These are phyloP conservation scores for Zootermopsis nevadensis DNA, from an alignment of 2,888 invertebrate species.

Conservation along the genomic window DNA sequence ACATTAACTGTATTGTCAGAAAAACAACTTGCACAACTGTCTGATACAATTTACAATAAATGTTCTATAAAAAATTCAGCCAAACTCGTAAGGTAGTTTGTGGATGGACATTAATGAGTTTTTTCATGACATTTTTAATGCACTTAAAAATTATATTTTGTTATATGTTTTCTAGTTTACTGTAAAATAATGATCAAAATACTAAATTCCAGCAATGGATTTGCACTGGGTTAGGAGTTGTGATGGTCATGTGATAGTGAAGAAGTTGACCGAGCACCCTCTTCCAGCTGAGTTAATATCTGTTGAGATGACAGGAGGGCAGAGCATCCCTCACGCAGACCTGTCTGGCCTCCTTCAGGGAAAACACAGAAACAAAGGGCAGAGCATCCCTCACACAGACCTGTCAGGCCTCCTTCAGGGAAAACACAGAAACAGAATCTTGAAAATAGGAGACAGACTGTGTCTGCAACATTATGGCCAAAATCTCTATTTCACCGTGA, in stretches of 20 bases:
- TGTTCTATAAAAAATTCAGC: no score
- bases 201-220: slow-evolving; percentile 57
- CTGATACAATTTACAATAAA: no score
- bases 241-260: slow-evolving; percentile 38
- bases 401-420: slow-evolving; percentile 55
- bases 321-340: neutral
- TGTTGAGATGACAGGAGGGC: slow-evolving; percentile 8
- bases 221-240: slow-evolving; percentile 51
- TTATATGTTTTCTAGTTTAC: neutral
- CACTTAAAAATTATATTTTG: no score
- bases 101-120: no score
- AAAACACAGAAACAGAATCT: slow-evolving; percentile 59
- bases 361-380: slow-evolving; percentile 57
- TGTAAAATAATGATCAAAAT: neutral
- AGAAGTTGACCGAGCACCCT: slow-evolving; percentile 34
- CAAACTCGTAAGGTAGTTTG: no score
- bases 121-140: no score
- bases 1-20: no score
- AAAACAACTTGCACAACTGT: no score
- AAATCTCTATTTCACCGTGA: slow-evolving; percentile 62
- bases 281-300: slow-evolving; percentile 45
- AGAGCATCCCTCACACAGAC: neutral
- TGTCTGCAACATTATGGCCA: slow-evolving; percentile 64
- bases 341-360: slow-evolving; percentile 55
- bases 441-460: slow-evolving; percentile 62